Percentiles rank a stretch among this genome's conserved stretches.
These are phyloP conservation scores for Clitarchus hookeri DNA, from an alignment of 2,888 invertebrate species.

Conservation along the genomic window DNA sequence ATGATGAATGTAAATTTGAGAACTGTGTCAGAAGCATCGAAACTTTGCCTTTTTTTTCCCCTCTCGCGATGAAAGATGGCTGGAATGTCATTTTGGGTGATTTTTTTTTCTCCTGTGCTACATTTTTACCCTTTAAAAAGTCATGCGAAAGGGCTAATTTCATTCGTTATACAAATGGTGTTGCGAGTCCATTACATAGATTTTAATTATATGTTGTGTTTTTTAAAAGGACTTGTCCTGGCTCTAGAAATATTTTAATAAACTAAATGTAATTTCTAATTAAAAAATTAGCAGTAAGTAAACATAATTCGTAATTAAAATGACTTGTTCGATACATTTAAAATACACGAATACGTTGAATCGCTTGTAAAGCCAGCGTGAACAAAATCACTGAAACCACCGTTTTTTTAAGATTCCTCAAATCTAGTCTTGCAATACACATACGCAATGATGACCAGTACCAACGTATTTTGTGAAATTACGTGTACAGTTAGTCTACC, in stretches of 20 bases:
- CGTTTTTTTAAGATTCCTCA: no score
- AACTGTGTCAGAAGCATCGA: slow-evolving; percentile 2
- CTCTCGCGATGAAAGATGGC: background rate
- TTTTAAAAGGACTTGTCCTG: background rate
- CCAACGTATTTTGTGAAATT: no score
- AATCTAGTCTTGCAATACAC: no score
- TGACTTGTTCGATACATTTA: no score
- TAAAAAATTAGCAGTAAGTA: background rate
- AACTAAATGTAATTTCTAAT: background rate
- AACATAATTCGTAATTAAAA: background rate
- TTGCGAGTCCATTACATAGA: background rate
- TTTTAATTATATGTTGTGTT: background rate
- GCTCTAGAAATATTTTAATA: background rate
- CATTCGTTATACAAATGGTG: background rate
- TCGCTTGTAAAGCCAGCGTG: no score
- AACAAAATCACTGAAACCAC: no score
- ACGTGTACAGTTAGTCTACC: no score
- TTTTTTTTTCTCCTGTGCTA: background rate
- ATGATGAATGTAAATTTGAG: slow-evolving; percentile 5
- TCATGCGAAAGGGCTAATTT: background rate
- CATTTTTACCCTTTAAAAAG: background rate
- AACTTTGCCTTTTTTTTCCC: background rate
- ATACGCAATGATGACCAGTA: no score
- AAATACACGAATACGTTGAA: no score
- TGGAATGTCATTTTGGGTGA: background rate